Base-by-base conservation (phyloP, 2,888 invertebrate species). In the Hypsopygia costalis region DNA sequence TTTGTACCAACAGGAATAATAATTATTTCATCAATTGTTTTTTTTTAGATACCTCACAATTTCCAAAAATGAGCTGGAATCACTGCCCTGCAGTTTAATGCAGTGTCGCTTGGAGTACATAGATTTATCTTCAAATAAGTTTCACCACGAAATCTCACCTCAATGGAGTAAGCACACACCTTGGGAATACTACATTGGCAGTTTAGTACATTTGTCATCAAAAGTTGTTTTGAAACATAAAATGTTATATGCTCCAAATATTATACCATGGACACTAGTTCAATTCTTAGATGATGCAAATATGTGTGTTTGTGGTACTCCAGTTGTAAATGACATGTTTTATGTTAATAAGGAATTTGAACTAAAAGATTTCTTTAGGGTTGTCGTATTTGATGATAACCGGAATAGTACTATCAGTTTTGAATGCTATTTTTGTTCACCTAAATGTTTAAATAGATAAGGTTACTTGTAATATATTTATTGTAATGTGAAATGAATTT, bases 391-490 rank as follows among this genome's bases (percentile, higher is more conserved):
- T 74, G 66, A 81, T 66, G 58, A 66, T 58, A 67, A 68, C 52
- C 68, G 72, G 46, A 62, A 62, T 54, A 61, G 67, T 47, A 67
- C 66, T 53, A 77, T 91, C 31, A 81, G 85, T 16, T 89, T 92
- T 55, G 91, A 92, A 57, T 91, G 91, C 62, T 91, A 88, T 60
- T 92, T 90, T 69, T 93, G 93, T 69, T 92, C 92, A 12, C 61
- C 73, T 4, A 79, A 68, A 43, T 93, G 93, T 66, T 72, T 69
- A 49, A 68, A 53, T 38, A 58, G 58, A 44, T 54, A 42, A 49
- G 41, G 7, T 6, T 46, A 41, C 11, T 22, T 16, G 6, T 43
- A 22, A 38, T 34, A 33, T 40, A 29, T 20, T 8, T 10, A 6
- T 36, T 1, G n/a, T 16, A 11, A 22, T 34, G 11, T 25, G 6